Base-by-base conservation (phyloP, 2,113 vertebrate genomes). In the Solea senegalensis region DNA sequence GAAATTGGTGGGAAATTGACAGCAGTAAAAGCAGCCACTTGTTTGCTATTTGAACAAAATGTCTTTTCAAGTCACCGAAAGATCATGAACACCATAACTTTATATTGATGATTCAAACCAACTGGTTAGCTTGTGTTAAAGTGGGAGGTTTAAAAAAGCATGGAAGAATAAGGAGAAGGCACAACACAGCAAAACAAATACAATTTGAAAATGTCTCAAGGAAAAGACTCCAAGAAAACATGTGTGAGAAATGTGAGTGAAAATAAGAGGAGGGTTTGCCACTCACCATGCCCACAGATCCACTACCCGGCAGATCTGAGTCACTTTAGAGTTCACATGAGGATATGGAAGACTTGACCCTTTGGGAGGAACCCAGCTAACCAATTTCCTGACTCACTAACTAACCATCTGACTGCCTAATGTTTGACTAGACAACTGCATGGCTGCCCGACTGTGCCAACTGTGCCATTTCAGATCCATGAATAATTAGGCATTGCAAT, bases 211-310 rank as follows among this genome's bases (percentile, higher is more conserved):
- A 80, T 59, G n/a, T 34, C 10, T 63, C 10, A 16, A 53, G 48
- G 34, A 68, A 60, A 61, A 48, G 21, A 80, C n/a, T 54, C 15
- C 70, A 40, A 54, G 66, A 34, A 67, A 45, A 70, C 56, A 39
- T 53, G 58, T 45, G 74, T 65, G 45, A 41, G 68, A 63, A 64
- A 58, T 56, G 58, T 58, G 49, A 78, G 72, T 71, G 64, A 74
- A 26, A 71, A 34, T 15, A 63, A 86, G 75, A 70, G 41, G 12
- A 56, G 56, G 60, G 65, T 76, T 75, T 80, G 64, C 62, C 49
- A 93, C 92, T 89, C 83, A 93, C 92, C 90, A 48, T 82, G 82
- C 65, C 73, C 82, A 67, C 74, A 70, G 80, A 78, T 88, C 80
- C 62, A 54, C 15, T 78, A 21, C 52, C 72, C 41, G 59, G 56